Percentiles rank a stretch among this genome's conserved stretches.
Conservation (phyloP, 2,888 invertebrate species). For the Rhorus exstirpatorius region DNA sequence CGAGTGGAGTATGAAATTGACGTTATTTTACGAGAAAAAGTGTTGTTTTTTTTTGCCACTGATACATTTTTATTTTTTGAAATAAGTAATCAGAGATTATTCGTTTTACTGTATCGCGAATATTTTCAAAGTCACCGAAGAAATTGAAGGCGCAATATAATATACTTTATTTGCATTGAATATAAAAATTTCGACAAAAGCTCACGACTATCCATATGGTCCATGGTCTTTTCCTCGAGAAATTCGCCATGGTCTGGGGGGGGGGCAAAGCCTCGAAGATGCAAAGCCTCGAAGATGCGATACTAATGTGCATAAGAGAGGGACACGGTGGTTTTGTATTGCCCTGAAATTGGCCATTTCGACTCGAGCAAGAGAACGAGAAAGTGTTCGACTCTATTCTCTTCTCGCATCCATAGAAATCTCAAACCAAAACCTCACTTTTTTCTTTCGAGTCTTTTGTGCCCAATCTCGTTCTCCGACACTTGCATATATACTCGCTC, state of each 20-base stretch:
- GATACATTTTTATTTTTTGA: no score
- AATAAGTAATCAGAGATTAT: no score
- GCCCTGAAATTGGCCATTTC: slow-evolving; percentile 75
- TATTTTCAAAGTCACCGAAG: no score
- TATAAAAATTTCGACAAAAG: no score
- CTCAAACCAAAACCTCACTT: no score
- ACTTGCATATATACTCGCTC: slow-evolving; percentile 17
- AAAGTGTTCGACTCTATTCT: slow-evolving; percentile 10
- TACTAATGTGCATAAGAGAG: neutral
- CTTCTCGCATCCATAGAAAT: slow-evolving; percentile 60
- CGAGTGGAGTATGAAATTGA: neutral
- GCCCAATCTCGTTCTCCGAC: slow-evolving; percentile 18
- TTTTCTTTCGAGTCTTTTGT: no score
- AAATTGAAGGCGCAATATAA: no score
- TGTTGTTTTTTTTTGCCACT: no score
- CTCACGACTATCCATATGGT: neutral
- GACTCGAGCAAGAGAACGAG: slow-evolving; percentile 24
- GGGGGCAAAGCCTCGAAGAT: neutral
- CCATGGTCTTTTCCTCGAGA: neutral
- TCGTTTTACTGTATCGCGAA: no score
- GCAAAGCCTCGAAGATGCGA: neutral
- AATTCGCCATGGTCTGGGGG: neutral
- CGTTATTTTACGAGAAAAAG: neutral
- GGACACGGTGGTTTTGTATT: slow-evolving; percentile 55
- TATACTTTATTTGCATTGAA: no score